Conservation (phyloP, 2,888 invertebrate genomes). For the Drosophila lacicola region DNA sequence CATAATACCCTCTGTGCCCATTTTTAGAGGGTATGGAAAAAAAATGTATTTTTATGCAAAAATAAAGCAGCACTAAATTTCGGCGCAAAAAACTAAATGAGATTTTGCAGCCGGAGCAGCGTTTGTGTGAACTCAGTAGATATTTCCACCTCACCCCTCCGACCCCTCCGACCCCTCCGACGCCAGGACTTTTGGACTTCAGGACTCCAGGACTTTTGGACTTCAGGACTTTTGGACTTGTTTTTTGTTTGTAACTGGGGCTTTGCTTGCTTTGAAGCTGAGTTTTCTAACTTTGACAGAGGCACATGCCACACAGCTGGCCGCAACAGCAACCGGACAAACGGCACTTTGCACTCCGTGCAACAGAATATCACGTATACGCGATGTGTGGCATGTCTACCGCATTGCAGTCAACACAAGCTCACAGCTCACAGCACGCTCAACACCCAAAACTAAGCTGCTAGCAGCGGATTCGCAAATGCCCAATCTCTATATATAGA, state of each 20-base stretch:
- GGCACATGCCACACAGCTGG: background rate
- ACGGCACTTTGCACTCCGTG: conserved; percentile 33
- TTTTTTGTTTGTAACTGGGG: background rate
- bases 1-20: background rate
- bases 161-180: background rate
- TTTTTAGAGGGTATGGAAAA: background rate
- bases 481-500: too few relatives aligned
- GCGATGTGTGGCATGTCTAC: conserved; percentile 41
- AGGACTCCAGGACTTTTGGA: background rate
- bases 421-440: background rate
- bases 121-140: conserved; percentile 29
- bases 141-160: conserved; percentile 1
- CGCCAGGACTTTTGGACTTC: too few relatives aligned
- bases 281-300: conserved; percentile 44
- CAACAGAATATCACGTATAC: conserved; percentile 65
- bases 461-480: too few relatives aligned
- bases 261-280: conserved; percentile 28
- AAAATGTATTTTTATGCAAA: conserved; percentile 13
- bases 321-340: conserved; percentile 28
- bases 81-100: conserved; percentile 62
- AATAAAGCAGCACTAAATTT: conserved; percentile 47
- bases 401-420: conserved; percentile 52
- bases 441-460: too few relatives aligned
- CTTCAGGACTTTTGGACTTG: background rate
- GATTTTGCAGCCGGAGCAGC: conserved; percentile 45